Percentiles rank a stretch among this genome's conserved stretches.
phyloP scores from a whole-genome alignment of 2,888 invertebrate species.

The Candidula unifasciata region DNA sequence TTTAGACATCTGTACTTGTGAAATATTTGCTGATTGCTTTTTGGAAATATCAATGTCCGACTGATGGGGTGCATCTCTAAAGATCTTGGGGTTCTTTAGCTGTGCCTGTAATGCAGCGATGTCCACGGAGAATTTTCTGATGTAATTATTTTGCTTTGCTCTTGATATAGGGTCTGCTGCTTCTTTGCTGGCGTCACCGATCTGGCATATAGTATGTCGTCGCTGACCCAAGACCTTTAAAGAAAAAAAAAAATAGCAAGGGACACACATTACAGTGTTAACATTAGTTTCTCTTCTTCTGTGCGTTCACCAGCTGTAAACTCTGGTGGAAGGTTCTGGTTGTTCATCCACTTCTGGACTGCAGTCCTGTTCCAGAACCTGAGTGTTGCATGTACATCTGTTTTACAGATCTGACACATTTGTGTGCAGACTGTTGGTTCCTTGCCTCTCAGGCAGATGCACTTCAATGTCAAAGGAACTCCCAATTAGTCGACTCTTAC shows the following conservation, averaged over 20 bases:
- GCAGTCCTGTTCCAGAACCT: too few species aligned
- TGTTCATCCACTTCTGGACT: too few species aligned
- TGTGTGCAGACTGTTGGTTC: too few species aligned
- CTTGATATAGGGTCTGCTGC: constrained; percentile 57
- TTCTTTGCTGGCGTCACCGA: constrained; percentile 62
- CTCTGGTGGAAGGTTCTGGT: too few species aligned
- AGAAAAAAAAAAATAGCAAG: not conserved
- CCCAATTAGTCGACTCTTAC: too few species aligned
- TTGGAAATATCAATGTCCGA: constrained; percentile 62
- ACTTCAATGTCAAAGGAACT: too few species aligned
- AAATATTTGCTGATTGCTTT: constrained; percentile 16
- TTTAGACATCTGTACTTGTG: constrained; percentile 11
- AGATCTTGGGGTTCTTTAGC: constrained; percentile 75
- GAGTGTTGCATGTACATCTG: too few species aligned
- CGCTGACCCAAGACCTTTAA: constrained; percentile 64
- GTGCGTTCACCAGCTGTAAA: too few species aligned
- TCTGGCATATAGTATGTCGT: constrained; percentile 72
- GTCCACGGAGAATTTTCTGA: constrained; percentile 76
- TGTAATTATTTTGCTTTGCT: constrained; percentile 74
- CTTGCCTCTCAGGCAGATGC: too few species aligned
- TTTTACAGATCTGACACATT: too few species aligned
- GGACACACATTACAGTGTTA: too few species aligned
- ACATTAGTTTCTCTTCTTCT: too few species aligned
- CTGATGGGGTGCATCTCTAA: constrained; percentile 65
- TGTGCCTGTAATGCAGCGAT: constrained; percentile 76